Base-by-base conservation (phyloP, 2,888 invertebrate genomes). In the Apeira syringaria region DNA sequence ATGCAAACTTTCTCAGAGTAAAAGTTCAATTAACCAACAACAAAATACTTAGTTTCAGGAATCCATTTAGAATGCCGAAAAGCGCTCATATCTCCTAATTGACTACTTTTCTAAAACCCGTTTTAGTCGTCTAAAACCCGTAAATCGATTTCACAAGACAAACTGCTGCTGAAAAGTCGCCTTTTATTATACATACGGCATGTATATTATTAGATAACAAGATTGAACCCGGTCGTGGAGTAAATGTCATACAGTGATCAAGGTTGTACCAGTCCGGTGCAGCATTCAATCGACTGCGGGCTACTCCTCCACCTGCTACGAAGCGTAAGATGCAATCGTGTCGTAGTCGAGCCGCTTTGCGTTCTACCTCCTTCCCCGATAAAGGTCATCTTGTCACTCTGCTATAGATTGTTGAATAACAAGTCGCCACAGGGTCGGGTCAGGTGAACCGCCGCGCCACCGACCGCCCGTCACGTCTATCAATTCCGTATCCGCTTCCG, bases 401-500 rank as follows among this genome's bases (percentile, higher is more conserved):
- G 69, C 62, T 69, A 59, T 72, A 72, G 78, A 83, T 77, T 68
- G 80, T 83, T 76, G 76, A 71, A 76, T 71, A 74, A 83, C 82
- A 67, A 65, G 77, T 80, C 52, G 59, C 59, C 59, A 61, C 83
- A 83, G 83, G 85, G 86, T 79, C 82, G 64, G 65, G 65, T 73
- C 76, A 76, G 67, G 60, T 74, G 66, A 64, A 67, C 62, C 44
- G 52, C 50, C 50, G 15, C n/a, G n/a, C n/a, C n/a, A n/a, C n/a
- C n/a, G n/a, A n/a, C n/a, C n/a, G n/a, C n/a, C 15, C 15, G 15
- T 4, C 15, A 15, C 7, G 20, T 2, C 20, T 43, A 51, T 55
- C 58, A 59, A 70, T 83, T 85, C 81, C 81, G 78, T 74, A 66
- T 87, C 83, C 84, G 85, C 85, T 84, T 88, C 85, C 83, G 81